Evolutionary conservation across 2,797 vertebrate species (phyloP).

Genomic region (Aeoliscus strigatus): DNA sequence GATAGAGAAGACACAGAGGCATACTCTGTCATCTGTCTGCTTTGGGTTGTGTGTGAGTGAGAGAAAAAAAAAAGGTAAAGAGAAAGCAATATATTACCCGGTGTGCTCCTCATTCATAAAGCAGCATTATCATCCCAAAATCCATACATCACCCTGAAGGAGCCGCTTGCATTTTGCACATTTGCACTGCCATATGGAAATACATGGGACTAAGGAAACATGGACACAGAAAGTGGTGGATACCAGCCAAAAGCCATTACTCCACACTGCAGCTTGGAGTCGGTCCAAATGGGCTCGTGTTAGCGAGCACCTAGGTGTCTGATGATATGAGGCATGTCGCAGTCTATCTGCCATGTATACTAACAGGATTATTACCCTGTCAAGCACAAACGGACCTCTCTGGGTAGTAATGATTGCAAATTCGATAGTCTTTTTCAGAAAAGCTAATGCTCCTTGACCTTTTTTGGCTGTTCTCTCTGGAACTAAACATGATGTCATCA

Average conservation of each 20-base stretch:
- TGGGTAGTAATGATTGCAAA: slow-evolving; percentile 4
- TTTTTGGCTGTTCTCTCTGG: too few species aligned
- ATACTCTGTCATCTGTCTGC: slow-evolving; percentile 44
- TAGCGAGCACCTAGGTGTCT: slow-evolving; percentile 30
- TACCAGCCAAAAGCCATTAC: slow-evolving; percentile 52
- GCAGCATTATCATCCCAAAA: slow-evolving; percentile 62
- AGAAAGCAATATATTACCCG: slow-evolving; percentile 68
- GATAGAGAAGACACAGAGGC: too few species aligned
- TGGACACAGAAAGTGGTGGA: slow-evolving; percentile 16
- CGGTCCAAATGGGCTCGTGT: slow-evolving; percentile 46
- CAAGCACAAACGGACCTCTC: slow-evolving; percentile 29
- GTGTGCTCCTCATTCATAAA: slow-evolving; percentile 62
- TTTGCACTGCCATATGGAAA: slow-evolving; percentile 45
- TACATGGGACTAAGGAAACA: slow-evolving; percentile 26
- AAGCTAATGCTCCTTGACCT: too few species aligned
- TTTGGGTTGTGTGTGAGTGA: too few species aligned
- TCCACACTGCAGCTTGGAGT: slow-evolving; percentile 47
- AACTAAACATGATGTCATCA: too few species aligned
- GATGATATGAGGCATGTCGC: slow-evolving; percentile 30
- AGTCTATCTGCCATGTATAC: slow-evolving; percentile 32
- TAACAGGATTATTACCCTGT: slow-evolving; percentile 39
- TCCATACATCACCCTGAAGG: slow-evolving; percentile 58
- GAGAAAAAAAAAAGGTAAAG: too few species aligned
- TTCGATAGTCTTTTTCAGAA: too few species aligned
- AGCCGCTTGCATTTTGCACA: slow-evolving; percentile 49